Percentiles rank a stretch among this genome's conserved stretches.
Evolutionary conservation across 2,888 invertebrate genomes (phyloP).

Genomic region (Tinea pellionella): DNA sequence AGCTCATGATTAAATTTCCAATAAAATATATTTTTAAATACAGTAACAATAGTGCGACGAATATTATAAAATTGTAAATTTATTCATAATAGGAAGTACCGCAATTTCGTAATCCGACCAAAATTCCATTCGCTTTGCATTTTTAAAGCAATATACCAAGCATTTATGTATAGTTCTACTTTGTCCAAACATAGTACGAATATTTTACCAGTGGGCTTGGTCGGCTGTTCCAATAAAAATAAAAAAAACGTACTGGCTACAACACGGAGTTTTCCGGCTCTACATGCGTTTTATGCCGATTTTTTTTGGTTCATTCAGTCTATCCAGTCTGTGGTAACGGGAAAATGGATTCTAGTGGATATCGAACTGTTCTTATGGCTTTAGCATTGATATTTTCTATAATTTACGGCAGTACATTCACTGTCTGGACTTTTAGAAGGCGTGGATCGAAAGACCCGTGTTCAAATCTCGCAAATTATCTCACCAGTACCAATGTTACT

Average conservation of each 20-base stretch:
- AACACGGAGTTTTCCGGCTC: slow-evolving; percentile 2
- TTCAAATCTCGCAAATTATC: too few relatives aligned
- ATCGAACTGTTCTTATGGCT: neutral
- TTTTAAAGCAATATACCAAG: neutral
- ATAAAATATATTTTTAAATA: too few relatives aligned
- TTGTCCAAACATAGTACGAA: slow-evolving; percentile 2
- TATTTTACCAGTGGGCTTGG: neutral
- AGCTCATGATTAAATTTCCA: too few relatives aligned
- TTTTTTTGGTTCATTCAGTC: neutral
- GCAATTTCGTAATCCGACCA: neutral
- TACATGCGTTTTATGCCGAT: neutral
- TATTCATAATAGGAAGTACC: neutral
- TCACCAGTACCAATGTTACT: too few relatives aligned
- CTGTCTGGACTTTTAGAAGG: too few relatives aligned
- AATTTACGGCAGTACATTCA: neutral
- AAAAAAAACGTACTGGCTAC: neutral
- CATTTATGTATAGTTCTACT: slow-evolving; percentile 1
- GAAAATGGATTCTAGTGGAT: slow-evolving; percentile 5
- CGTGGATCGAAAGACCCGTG: too few relatives aligned
- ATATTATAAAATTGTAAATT: neutral
- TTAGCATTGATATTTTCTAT: neutral
- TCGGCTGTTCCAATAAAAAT: slow-evolving; percentile 1
- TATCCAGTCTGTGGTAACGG: neutral
- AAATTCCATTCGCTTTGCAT: slow-evolving; percentile 5
- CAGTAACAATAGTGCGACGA: too few relatives aligned